Evolutionary conservation across 2,888 invertebrate species (phyloP), one percentile per base, ranked within the genome.

Genomic region (Meloe dianella): DNA sequence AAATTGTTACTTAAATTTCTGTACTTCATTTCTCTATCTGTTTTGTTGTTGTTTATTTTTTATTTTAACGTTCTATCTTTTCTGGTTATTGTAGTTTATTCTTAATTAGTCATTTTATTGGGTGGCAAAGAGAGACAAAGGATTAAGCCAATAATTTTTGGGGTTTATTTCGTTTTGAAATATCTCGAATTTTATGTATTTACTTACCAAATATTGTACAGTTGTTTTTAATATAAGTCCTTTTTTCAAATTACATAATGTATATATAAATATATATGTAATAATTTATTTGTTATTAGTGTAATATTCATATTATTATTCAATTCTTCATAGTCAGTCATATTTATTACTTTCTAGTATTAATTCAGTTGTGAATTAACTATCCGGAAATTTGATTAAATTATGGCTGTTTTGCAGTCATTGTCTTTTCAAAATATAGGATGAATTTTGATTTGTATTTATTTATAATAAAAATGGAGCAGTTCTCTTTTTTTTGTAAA

Each of bases 1-100:
- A 89, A 89, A 79, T 56, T 63, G 62, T 56, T 60, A 54, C 47
- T 67, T 60, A 61, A 65, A 7, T 57, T 66, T 60, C 57, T 59
- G 65, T 57, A 61, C 65, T 65, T 64, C 27, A 41, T 32, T 22
- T 56, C 20, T 14, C 20, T 54, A 4, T 57, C 29, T 9, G 3
- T 9, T 32, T 32, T 32, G 32, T 32, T 32, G 9, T 8, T 12
- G 8, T 12, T 41, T 14, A 60, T 66, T 63, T 66, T 64, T 65
- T 66, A 57, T 65, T 59, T 68, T 70, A 67, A 7, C 17, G 17
- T 41, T 41, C 41, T 17, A n/a, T 17, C 17, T n/a, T 8, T 41
- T 17, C 5, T 41, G 12, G 14, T 38, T 38, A n/a, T 38, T 38
- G 14, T 17, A 17, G n/a, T 8, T 41, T 35, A 5, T 32, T 32